These are phyloP conservation scores for Hydra vulgaris DNA, from an alignment of 30 jellyfish, hydroid and myxozoan genomes.

Conservation along the genomic window DNA sequence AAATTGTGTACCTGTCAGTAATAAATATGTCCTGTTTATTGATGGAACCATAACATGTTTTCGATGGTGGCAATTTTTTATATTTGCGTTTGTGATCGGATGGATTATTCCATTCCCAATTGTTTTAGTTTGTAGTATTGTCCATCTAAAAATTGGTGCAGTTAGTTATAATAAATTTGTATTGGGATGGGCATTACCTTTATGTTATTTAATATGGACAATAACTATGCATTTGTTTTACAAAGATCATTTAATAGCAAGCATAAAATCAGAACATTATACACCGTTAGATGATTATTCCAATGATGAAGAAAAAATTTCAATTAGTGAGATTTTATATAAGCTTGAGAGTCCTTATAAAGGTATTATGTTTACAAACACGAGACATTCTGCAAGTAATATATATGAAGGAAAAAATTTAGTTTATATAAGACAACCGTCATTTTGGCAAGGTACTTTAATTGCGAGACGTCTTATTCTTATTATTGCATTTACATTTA, in stretches of 20 bases:
- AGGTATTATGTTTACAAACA: conserved; percentile 8
- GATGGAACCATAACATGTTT: conserved; percentile 78
- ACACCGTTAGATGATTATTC: not conserved
- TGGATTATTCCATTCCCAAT: conserved; percentile 92
- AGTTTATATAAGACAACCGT: conserved; percentile 41
- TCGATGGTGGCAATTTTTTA: conserved; percentile 69
- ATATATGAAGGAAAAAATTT: not conserved
- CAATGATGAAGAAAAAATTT: conserved; percentile 12
- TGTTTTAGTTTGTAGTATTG: conserved; percentile 40
- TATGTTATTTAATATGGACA: conserved; percentile 32
- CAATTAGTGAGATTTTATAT: conserved; percentile 40
- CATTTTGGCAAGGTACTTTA: conserved; percentile 87
- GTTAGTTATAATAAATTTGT: conserved; percentile 44
- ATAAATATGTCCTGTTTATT: conserved; percentile 50
- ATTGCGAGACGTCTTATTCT: conserved; percentile 49
- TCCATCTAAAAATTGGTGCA: conserved; percentile 19
- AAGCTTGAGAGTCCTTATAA: conserved; percentile 60
- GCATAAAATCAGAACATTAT: not conserved
- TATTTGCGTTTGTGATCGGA: conserved; percentile 28
- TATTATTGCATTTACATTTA: conserved; percentile 52
- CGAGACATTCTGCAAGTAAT: not conserved
- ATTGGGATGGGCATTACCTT: conserved; percentile 55
- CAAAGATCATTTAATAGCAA: not conserved
- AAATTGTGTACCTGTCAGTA: conserved; percentile 65
- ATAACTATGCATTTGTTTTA: conserved; percentile 1